Percentiles rank a stretch among this genome's conserved stretches.
Conservation (phyloP, 2,888 invertebrate genomes). For the Lottia scabra region DNA sequence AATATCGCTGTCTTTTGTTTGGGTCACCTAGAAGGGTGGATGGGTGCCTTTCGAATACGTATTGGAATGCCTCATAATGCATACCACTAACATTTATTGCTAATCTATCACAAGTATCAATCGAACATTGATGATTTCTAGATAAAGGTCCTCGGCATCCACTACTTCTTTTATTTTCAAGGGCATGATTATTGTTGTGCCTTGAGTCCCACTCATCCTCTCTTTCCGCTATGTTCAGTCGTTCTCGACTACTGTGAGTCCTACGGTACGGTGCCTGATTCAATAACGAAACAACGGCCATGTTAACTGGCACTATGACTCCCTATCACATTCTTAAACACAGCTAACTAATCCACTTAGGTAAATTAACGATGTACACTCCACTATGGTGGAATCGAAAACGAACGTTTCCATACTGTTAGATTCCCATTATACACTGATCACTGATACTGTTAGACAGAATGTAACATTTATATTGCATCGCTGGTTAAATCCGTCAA, state of each 20-base stretch:
- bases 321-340: too few relatives aligned
- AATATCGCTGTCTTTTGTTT: constrained; percentile 63
- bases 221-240: constrained; percentile 49
- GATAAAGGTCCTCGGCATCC: constrained; percentile 22
- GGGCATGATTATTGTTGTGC: constrained; percentile 18
- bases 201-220: constrained; percentile 19
- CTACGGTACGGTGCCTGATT: constrained; percentile 59
- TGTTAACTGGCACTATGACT: constrained; percentile 15
- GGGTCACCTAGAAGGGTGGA: constrained; percentile 67
- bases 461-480: too few relatives aligned
- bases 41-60: constrained; percentile 64
- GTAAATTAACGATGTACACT: too few relatives aligned
- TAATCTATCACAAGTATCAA: constrained; percentile 63
- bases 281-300: constrained; percentile 55
- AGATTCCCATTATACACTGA: too few relatives aligned
- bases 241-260: constrained; percentile 46
- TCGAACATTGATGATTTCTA: constrained; percentile 54
- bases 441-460: too few relatives aligned
- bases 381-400: too few relatives aligned
- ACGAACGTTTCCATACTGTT: too few relatives aligned
- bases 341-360: too few relatives aligned
- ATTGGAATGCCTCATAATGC: constrained; percentile 66
- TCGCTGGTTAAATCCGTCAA: too few relatives aligned
- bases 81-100: constrained; percentile 68
- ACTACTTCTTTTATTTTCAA: constrained; percentile 13